Conservation (phyloP, 2,888 invertebrate species). For the Clitarchus hookeri region DNA sequence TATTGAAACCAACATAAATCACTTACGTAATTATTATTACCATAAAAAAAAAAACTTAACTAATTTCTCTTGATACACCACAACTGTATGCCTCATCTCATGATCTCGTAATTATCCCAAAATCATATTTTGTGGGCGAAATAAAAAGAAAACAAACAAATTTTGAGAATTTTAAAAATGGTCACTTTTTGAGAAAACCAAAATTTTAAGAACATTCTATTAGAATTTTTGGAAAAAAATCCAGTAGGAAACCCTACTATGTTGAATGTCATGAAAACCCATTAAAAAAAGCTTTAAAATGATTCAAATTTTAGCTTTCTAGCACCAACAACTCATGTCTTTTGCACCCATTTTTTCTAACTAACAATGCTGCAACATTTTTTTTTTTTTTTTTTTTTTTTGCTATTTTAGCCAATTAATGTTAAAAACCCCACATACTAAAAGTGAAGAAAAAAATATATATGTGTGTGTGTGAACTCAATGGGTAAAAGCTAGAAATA, state of each 20-base stretch:
- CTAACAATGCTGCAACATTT: no score
- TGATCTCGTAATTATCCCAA: background rate
- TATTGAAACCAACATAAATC: no score
- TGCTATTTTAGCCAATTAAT: no score
- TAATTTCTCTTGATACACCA: background rate
- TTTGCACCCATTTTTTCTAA: no score
- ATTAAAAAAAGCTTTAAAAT: background rate
- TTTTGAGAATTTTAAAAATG: background rate
- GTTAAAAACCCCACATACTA: background rate
- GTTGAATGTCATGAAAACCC: background rate
- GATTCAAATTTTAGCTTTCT: background rate
- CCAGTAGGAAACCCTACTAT: background rate
- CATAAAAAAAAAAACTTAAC: background rate
- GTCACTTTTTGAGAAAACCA: slow-evolving; percentile 8
- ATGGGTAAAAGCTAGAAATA: no score
- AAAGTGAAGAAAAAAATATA: background rate
- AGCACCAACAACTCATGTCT: background rate
- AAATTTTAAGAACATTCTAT: background rate
- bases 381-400: no score
- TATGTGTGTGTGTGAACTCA: no score
- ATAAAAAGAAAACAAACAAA: background rate
- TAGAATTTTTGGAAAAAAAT: background rate
- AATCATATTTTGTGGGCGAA: background rate
- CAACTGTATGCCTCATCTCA: background rate
- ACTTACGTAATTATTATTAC: no score